Evolutionary conservation across 2,113 vertebrate species (phyloP).

Genomic region (Hiodon tergisus): DNA sequence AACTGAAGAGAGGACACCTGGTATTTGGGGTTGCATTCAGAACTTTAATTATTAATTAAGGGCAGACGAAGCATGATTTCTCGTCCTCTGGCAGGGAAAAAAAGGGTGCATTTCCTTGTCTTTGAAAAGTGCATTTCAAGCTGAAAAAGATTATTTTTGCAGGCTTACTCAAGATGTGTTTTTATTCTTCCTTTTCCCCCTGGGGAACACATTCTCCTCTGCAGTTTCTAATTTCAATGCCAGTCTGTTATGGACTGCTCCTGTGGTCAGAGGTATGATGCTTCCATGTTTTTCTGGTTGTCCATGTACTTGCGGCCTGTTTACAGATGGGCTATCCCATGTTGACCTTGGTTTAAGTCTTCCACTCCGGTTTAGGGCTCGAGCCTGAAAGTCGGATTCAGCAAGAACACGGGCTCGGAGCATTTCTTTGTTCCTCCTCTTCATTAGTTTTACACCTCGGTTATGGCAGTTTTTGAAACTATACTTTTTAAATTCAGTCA

Average conservation of each 20-base stretch:
- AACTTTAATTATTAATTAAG: neutral
- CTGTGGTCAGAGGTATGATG: conserved; percentile 26
- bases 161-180: too few species aligned
- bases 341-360: conserved; percentile 33
- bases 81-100: neutral
- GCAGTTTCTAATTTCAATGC: conserved; percentile 21
- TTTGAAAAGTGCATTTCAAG: too few species aligned
- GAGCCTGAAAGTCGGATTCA: neutral
- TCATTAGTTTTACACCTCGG: neutral
- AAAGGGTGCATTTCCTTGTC: too few species aligned
- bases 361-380: conserved; percentile 15
- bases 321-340: conserved; percentile 36
- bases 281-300: conserved; percentile 29
- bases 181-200: neutral
- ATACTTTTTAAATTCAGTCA: neutral
- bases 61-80: neutral
- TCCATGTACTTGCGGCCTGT: conserved; percentile 35
- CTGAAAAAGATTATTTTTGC: too few species aligned
- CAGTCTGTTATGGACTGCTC: neutral
- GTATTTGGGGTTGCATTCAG: too few species aligned
- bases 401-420: too few species aligned
- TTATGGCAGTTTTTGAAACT: neutral
- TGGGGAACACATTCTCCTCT: conserved; percentile 6
- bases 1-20: neutral
- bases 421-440: neutral